phyloP scores from a whole-genome alignment of 2,113 vertebrate genomes.

The Calypte anna region DNA sequence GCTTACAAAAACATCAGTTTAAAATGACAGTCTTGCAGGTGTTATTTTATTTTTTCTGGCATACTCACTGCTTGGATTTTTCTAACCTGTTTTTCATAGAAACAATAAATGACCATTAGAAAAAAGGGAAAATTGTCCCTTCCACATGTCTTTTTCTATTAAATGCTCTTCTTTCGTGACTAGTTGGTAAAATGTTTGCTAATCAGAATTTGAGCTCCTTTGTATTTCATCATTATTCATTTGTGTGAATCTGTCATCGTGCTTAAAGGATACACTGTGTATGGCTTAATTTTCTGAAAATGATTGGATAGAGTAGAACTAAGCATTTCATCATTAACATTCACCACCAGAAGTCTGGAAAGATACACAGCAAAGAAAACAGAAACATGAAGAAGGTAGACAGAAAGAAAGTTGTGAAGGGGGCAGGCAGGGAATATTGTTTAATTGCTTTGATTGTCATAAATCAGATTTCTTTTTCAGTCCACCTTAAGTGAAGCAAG shows the following conservation, averaged over 20 bases:
- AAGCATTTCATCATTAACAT: slow-evolving; percentile 26
- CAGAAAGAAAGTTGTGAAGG: background rate
- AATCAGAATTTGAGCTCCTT: background rate
- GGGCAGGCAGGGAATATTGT: background rate
- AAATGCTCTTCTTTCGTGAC: background rate
- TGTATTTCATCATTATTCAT: background rate
- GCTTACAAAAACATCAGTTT: background rate
- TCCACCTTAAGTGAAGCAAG: background rate
- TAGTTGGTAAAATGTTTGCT: background rate
- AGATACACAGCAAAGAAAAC: background rate
- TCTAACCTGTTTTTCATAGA: background rate
- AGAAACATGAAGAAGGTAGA: background rate
- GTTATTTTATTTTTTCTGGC: background rate
- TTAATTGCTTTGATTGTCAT: background rate
- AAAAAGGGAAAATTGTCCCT: background rate
- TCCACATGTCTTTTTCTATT: background rate
- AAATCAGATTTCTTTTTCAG: background rate
- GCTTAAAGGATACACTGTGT: background rate
- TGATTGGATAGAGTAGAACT: background rate
- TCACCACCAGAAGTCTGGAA: background rate
- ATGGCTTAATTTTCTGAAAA: slow-evolving; percentile 5
- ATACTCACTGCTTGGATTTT: background rate
- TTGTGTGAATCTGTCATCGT: background rate
- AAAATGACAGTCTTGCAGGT: background rate
- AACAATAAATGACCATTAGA: background rate